phyloP scores from a whole-genome alignment of 1,140 invertebrate genomes.

The Macrobrachium rosenbergii region DNA sequence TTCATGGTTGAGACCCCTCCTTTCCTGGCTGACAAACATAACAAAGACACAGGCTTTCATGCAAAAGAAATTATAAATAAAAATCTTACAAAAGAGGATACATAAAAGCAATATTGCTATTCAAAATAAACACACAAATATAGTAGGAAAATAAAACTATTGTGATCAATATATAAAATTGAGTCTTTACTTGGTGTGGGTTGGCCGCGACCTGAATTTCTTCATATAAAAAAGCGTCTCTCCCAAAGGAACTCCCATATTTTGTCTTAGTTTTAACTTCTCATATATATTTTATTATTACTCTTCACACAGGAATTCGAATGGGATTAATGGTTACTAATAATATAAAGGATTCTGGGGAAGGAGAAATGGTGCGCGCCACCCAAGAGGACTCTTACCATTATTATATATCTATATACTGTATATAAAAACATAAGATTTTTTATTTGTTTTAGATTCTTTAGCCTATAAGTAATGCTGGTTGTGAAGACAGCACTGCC shows the following conservation, averaged over 20 bases:
- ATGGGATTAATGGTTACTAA: neutral
- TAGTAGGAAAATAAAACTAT: conserved; percentile 58
- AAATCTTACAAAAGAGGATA: conserved; percentile 24
- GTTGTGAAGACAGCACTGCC: conserved; percentile 16
- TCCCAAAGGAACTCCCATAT: conserved; percentile 20
- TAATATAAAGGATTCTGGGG: conserved; percentile 16
- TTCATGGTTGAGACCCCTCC: conserved; percentile 44
- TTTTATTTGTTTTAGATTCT: conserved; percentile 29
- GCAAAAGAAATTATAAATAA: conserved; percentile 41
- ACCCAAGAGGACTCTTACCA: conserved; percentile 23
- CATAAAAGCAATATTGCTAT: conserved; percentile 58
- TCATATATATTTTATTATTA: neutral
- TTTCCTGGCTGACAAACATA: conserved; percentile 60
- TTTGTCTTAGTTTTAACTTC: conserved; percentile 14
- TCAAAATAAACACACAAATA: conserved; percentile 61
- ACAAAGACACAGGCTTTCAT: conserved; percentile 66
- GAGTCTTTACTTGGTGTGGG: conserved; percentile 18
- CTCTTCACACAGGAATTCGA: conserved; percentile 8
- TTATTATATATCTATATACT: conserved; percentile 43
- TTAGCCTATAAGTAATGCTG: conserved; percentile 5
- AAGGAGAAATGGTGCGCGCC: conserved; percentile 32
- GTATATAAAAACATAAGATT: conserved; percentile 16
- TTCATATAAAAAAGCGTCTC: conserved; percentile 10
- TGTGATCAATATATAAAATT: conserved; percentile 51
- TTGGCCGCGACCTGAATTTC: neutral